These are phyloP conservation scores for Neodiprion virginianus DNA, from an alignment of 1,140 invertebrate species.

Conservation along the genomic window DNA sequence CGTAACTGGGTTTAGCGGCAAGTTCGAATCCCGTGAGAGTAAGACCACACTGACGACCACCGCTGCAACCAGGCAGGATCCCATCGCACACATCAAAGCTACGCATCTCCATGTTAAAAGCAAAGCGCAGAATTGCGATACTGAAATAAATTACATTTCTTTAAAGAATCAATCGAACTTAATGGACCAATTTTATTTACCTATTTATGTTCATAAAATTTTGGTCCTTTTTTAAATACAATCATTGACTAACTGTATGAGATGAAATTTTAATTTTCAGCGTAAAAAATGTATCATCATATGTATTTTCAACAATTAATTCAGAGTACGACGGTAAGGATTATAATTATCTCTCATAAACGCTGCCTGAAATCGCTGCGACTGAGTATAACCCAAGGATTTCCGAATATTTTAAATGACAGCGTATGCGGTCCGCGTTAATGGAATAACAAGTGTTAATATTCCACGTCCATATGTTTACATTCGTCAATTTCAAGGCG, in stretches of 20 bases:
- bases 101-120: slow-evolving; percentile 43
- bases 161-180: background rate
- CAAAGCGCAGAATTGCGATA: slow-evolving; percentile 27
- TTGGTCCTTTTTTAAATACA: background rate
- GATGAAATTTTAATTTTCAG: background rate
- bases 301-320: background rate
- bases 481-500: no score
- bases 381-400: no score
- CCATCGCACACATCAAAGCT: slow-evolving; percentile 29
- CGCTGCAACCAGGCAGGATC: slow-evolving; percentile 30
- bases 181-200: no score
- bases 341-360: no score
- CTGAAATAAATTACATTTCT: slow-evolving; percentile 24
- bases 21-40: slow-evolving; percentile 9
- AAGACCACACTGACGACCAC: slow-evolving; percentile 25
- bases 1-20: background rate
- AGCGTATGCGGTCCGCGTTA: no score
- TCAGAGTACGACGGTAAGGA: no score
- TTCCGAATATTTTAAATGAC: no score
- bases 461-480: no score
- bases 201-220: background rate
- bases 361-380: no score
- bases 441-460: no score
- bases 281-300: background rate
- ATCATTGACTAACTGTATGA: background rate